Percentiles rank a stretch among this genome's conserved stretches.
Evolutionary conservation across 2,888 invertebrate genomes (phyloP).

Genomic region (Actias luna): DNA sequence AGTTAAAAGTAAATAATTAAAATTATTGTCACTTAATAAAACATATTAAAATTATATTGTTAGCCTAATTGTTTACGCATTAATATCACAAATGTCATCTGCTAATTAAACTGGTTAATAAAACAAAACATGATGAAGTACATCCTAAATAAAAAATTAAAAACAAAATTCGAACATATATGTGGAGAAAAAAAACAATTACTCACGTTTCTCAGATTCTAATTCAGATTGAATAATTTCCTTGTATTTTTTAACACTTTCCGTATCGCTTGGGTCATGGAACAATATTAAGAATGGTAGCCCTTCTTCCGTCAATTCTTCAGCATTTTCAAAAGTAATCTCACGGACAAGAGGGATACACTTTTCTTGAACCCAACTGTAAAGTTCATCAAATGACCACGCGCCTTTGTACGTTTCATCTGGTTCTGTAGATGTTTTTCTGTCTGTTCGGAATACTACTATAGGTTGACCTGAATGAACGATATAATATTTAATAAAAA

Average conservation of each 20-base stretch:
- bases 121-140: not conserved
- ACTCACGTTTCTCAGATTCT: conserved; percentile 94
- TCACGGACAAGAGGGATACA: conserved; percentile 98
- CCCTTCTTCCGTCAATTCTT: conserved; percentile 99
- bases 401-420: conserved; percentile 93
- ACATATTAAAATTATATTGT: not conserved
- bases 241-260: conserved; percentile 92
- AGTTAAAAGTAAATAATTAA: not conserved
- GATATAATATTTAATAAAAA: not conserved
- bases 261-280: conserved; percentile 91
- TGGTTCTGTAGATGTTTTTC: conserved; percentile 88
- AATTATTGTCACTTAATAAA: not conserved
- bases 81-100: too few species aligned
- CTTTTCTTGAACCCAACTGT: conserved; percentile 94
- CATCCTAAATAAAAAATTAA: not conserved
- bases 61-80: too few species aligned
- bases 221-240: conserved; percentile 90
- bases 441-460: conserved; percentile 91
- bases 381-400: conserved; percentile 90
- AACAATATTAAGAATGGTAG: conserved; percentile 98
- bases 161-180: not conserved
- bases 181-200: not conserved
- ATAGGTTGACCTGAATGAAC: conserved; percentile 84
- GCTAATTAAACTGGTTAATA: too few species aligned
- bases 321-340: conserved; percentile 99